These are phyloP conservation scores for Phenganax marumi DNA, from an alignment of 92 coral and sea anemone species.

Conservation along the genomic window DNA sequence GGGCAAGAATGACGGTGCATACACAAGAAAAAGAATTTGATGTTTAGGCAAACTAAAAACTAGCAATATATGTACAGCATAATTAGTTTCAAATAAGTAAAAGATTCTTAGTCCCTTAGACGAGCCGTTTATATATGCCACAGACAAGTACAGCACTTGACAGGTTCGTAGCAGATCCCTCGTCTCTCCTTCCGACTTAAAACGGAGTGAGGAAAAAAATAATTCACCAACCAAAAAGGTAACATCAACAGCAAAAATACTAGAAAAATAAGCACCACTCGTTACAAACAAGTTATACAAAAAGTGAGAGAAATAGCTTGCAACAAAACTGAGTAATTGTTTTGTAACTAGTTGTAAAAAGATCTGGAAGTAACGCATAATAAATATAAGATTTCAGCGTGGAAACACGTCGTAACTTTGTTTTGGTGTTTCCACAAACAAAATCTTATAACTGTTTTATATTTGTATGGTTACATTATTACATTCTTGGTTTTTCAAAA, in stretches of 20 bases:
- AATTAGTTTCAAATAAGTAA: background rate
- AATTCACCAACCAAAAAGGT: conserved; percentile 92
- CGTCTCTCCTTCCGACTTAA: conserved; percentile 85
- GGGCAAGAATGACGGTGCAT: conserved; percentile 7
- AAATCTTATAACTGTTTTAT: no score
- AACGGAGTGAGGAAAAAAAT: conserved; percentile 95
- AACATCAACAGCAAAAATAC: conserved; percentile 86
- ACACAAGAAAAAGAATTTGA: background rate
- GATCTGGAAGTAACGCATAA: no score
- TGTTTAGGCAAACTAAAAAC: no score
- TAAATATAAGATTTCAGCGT: no score
- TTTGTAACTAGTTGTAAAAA: no score
- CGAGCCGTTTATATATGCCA: conserved; percentile 73
- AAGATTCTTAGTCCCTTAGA: background rate
- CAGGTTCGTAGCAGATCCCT: conserved; percentile 94
- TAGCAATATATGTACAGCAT: no score
- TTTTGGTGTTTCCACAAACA: no score
- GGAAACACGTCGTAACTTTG: no score
- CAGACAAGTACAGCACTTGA: conserved; percentile 93
- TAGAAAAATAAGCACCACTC: conserved; percentile 5
- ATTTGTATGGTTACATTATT: no score
- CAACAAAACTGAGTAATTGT: background rate
- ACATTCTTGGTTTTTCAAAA: no score
- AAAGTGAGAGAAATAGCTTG: background rate
- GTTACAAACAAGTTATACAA: no score